Percentiles rank a stretch among this genome's conserved stretches.
phyloP scores from a whole-genome alignment of 2,888 invertebrate genomes.

The Dolichopus griseipennis region DNA sequence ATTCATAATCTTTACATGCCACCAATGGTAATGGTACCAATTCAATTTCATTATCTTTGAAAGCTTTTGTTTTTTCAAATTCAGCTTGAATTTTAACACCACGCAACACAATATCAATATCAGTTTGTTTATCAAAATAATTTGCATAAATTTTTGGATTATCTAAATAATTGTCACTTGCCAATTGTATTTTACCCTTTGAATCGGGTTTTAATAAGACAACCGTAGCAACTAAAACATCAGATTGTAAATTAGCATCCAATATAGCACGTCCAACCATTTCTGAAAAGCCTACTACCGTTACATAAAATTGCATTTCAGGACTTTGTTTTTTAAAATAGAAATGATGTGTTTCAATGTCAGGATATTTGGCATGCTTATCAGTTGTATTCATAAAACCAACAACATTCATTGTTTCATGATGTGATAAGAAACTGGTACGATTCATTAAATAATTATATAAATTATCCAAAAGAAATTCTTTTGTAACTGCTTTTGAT shows the following conservation, averaged over 20 bases:
- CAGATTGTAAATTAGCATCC: conserved; percentile 33
- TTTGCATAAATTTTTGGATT: conserved; percentile 58
- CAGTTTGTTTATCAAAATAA: conserved; percentile 53
- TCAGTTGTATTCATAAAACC: conserved; percentile 50
- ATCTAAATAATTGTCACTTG: conserved; percentile 46
- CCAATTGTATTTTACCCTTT: conserved; percentile 47
- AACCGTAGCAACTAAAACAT: conserved; percentile 31
- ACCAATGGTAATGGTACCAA: conserved; percentile 28
- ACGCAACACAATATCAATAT: conserved; percentile 47
- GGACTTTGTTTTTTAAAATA: conserved; percentile 43
- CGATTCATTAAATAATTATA: conserved; percentile 46
- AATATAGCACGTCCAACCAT: conserved; percentile 35
- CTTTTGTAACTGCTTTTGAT: conserved; percentile 26
- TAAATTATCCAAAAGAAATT: conserved; percentile 29
- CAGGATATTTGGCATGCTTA: conserved; percentile 46
- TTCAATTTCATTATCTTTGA: conserved; percentile 34
- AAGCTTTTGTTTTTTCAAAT: conserved; percentile 40
- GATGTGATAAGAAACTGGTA: conserved; percentile 44
- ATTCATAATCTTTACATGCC: conserved; percentile 30
- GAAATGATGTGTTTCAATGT: conserved; percentile 48
- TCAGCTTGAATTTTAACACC: conserved; percentile 42
- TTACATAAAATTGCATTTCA: conserved; percentile 35
- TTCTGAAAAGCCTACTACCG: conserved; percentile 35
- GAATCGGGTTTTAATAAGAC: conserved; percentile 44
- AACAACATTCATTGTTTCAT: conserved; percentile 41